phyloP scores from a whole-genome alignment of 2,113 vertebrate genomes.

The Glaucomys volans region DNA sequence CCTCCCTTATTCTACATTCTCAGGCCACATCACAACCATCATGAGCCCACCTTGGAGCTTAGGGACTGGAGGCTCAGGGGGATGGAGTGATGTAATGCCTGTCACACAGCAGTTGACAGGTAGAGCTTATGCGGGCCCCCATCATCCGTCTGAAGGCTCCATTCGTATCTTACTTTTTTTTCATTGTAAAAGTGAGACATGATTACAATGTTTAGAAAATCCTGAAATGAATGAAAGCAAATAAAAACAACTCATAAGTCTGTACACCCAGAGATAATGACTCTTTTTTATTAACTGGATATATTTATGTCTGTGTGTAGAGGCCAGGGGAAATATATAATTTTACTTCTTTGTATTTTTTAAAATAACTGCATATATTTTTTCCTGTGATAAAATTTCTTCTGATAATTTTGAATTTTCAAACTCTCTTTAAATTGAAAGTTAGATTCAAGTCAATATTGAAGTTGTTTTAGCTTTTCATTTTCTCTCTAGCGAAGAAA shows the following conservation, averaged over 20 bases:
- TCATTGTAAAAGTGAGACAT: background rate
- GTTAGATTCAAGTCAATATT: background rate
- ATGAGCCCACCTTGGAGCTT: background rate
- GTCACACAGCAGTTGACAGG: background rate
- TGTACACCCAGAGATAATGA: background rate
- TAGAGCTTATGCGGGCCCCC: rapidly evolving
- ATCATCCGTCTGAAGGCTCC: background rate
- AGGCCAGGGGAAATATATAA: background rate
- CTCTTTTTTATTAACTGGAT: background rate
- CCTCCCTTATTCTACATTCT: background rate
- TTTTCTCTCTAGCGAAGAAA: background rate
- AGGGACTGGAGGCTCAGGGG: background rate
- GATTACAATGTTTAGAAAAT: conserved; percentile 4
- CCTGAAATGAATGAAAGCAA: background rate
- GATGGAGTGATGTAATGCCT: background rate
- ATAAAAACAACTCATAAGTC: background rate
- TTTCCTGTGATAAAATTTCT: background rate
- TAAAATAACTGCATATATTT: background rate
- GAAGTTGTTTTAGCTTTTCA: background rate
- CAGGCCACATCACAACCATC: background rate
- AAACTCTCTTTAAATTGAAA: background rate
- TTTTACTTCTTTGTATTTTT: conserved; percentile 31
- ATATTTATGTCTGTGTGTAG: background rate
- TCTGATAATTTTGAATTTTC: conserved; percentile 1
- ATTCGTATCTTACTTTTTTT: background rate